These are phyloP conservation scores for Thamnaconus septentrionalis DNA, from an alignment of 2,113 vertebrate species.

Conservation along the genomic window DNA sequence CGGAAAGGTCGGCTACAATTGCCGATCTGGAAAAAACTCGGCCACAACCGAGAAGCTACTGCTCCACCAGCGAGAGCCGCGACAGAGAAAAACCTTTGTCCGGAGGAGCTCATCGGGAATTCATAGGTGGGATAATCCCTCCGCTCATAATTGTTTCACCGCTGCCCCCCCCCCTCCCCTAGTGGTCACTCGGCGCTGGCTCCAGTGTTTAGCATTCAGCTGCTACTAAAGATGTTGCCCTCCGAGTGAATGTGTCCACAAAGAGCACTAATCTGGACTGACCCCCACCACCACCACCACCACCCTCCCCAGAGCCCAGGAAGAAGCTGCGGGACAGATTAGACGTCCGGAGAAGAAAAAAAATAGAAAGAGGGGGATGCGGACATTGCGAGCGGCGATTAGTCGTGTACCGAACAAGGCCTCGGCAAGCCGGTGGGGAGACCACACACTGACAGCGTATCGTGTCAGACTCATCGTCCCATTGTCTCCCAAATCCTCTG, in stretches of 20 bases:
- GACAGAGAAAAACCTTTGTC: slow-evolving; percentile 51
- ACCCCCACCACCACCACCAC: slow-evolving; percentile 69
- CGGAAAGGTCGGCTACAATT: no score
- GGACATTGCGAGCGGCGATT: slow-evolving; percentile 87
- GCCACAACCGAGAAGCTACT: slow-evolving; percentile 7
- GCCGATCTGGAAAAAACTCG: slow-evolving; percentile 10
- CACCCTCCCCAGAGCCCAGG: slow-evolving; percentile 83
- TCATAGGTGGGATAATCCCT: slow-evolving; percentile 71
- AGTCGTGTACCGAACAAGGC: slow-evolving; percentile 81
- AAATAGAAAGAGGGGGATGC: slow-evolving; percentile 56
- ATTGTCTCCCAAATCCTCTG: slow-evolving; percentile 76
- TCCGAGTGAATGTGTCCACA: slow-evolving; percentile 86
- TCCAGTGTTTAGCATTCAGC: slow-evolving; percentile 83
- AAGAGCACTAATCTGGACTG: slow-evolving; percentile 89
- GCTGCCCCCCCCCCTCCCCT: slow-evolving; percentile 16
- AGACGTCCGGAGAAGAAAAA: slow-evolving; percentile 67
- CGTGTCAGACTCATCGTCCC: slow-evolving; percentile 67
- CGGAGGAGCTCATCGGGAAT: slow-evolving; percentile 62
- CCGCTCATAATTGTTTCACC: slow-evolving; percentile 52
- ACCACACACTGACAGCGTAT: slow-evolving; percentile 95
- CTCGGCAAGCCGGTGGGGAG: slow-evolving; percentile 56
- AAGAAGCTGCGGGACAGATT: slow-evolving; percentile 86
- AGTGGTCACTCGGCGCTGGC: slow-evolving; percentile 29
- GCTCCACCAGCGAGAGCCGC: slow-evolving; percentile 38
- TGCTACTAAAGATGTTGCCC: slow-evolving; percentile 89